These are phyloP conservation scores for Crenuchus spilurus DNA, from an alignment of 2,797 vertebrate species.

Conservation along the genomic window DNA sequence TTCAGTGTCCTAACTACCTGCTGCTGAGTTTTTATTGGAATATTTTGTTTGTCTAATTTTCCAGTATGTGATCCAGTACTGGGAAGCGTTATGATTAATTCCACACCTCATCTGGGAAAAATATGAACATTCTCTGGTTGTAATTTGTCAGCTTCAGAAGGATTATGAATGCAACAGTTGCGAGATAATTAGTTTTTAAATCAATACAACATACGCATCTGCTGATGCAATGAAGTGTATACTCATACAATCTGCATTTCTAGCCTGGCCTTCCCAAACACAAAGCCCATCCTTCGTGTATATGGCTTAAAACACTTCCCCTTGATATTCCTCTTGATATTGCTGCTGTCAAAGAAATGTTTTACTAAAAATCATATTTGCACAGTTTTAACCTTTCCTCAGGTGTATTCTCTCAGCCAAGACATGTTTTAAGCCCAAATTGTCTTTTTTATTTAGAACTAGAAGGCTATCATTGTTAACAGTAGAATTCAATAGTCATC, in stretches of 20 bases:
- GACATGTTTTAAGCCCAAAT: too few species aligned
- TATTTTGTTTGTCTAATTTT: neutral
- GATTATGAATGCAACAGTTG: neutral
- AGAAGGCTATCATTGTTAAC: too few species aligned
- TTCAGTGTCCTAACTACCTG: neutral
- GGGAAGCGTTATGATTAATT: neutral
- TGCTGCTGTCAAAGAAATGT: too few species aligned
- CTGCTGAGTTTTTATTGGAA: neutral
- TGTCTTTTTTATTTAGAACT: too few species aligned
- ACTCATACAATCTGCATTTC: neutral
- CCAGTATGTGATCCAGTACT: neutral
- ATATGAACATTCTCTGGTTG: neutral
- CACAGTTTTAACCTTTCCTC: too few species aligned
- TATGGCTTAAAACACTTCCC: neutral
- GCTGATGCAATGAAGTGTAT: neutral
- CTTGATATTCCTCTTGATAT: neutral
- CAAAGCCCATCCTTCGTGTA: neutral
- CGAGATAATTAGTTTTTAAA: conserved; percentile 2
- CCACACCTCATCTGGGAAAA: neutral
- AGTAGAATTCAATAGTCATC: too few species aligned
- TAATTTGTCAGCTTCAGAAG: neutral
- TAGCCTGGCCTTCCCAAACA: conserved; percentile 39
- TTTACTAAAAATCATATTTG: too few species aligned
- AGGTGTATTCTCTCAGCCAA: too few species aligned
- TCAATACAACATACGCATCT: conserved; percentile 15